phyloP scores from a whole-genome alignment of 2,797 vertebrate species.

The Neopelma chrysocephalum region DNA sequence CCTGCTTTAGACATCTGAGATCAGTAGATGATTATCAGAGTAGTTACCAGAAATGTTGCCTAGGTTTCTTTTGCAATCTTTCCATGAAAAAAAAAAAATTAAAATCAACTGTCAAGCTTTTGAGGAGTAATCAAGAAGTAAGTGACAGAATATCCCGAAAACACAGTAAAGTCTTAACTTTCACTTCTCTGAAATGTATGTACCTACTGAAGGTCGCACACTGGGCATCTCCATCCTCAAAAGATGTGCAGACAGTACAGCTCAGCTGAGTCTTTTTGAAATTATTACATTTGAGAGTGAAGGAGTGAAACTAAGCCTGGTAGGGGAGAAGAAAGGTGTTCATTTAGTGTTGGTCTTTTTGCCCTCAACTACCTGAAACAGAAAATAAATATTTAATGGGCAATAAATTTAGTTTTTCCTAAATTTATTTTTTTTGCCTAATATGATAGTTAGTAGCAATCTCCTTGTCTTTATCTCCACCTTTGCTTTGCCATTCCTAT shows the following conservation, averaged over 20 bases:
- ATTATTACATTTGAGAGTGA: fast-evolving
- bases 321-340: neutral
- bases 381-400: neutral
- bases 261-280: neutral
- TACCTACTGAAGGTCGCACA: neutral
- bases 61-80: neutral
- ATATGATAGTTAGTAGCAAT: neutral
- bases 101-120: neutral
- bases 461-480: neutral
- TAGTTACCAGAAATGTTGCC: neutral
- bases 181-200: neutral
- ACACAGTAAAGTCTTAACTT: neutral
- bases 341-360: neutral
- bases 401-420: neutral
- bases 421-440: neutral
- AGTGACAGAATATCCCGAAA: neutral
- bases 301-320: neutral
- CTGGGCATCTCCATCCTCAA: neutral
- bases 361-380: neutral
- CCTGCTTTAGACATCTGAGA: neutral
- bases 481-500: neutral
- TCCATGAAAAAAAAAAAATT: neutral
- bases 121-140: neutral
- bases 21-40: neutral
- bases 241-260: neutral